phyloP scores from a whole-genome alignment of 1,140 invertebrate genomes.

The Drosophila tristis region DNA sequence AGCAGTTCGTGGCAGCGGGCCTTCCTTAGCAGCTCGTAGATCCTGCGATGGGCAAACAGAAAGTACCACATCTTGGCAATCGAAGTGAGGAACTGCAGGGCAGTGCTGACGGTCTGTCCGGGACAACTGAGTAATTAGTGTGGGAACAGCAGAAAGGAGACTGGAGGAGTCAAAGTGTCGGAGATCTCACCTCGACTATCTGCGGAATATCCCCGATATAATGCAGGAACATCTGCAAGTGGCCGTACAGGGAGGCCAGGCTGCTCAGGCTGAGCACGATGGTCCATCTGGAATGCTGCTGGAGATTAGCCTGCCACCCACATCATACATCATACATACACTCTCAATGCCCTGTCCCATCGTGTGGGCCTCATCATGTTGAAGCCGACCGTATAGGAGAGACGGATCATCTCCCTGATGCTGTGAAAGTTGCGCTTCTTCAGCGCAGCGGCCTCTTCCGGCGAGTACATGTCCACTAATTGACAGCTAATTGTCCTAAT shows the following conservation, averaged over 20 bases:
- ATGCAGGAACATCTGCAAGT: slow-evolving; percentile 54
- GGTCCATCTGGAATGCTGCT: slow-evolving; percentile 42
- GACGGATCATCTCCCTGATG: slow-evolving; percentile 64
- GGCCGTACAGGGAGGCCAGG: slow-evolving; percentile 64
- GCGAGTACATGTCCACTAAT: slow-evolving; percentile 65
- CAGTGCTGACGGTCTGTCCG: slow-evolving; percentile 59
- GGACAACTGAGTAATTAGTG: neutral
- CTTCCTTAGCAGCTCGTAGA: slow-evolving; percentile 48
- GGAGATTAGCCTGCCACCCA: neutral
- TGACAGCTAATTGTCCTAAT: slow-evolving; percentile 46
- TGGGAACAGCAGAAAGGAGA: neutral
- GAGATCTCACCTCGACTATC: slow-evolving; percentile 46
- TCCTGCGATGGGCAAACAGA: slow-evolving; percentile 49
- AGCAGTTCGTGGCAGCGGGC: slow-evolving; percentile 61
- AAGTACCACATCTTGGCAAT: slow-evolving; percentile 69
- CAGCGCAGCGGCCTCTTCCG: slow-evolving; percentile 38
- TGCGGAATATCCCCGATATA: slow-evolving; percentile 60
- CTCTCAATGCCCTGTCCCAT: slow-evolving; percentile 36
- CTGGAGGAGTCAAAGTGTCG: no score
- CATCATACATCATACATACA: slow-evolving; percentile 27
- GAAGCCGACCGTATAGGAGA: slow-evolving; percentile 61
- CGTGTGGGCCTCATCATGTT: slow-evolving; percentile 56
- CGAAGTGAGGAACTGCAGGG: slow-evolving; percentile 63
- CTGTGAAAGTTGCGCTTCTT: slow-evolving; percentile 58
- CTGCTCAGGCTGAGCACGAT: slow-evolving; percentile 53